Evolutionary conservation across 64 coral and sea anemone species (phyloP), one percentile per base, ranked within the genome.

Genomic region (Montipora capricornis): DNA sequence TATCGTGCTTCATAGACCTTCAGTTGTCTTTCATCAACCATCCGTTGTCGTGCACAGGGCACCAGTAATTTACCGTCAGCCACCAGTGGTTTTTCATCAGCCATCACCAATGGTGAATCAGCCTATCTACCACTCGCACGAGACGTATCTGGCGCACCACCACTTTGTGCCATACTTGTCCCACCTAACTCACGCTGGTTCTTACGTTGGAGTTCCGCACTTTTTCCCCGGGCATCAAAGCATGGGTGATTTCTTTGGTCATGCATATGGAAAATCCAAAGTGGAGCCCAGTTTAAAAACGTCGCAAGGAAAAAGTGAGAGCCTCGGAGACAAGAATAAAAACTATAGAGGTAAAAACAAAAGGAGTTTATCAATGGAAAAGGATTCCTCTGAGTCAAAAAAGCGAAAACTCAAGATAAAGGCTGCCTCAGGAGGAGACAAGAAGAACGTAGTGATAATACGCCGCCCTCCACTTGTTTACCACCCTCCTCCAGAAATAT

Each of bases 401-500:
- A 89, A 20, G 44, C 74, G 5, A 49, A 77, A 59, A 92, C 79
- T 6, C 68, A 89, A 71, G 11, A 47, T 88, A 52, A 89, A 64
- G 80, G 74, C 68, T 82, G 10, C 17, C 55, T 74, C 19, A 52
- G 87, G 89, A 87, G 94, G 90, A 52, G 47, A 91, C 53, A 94
- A 92, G 80, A 94, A 95, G 87, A 89, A 96, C 81, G 47, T 91
- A 51, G 89, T 95, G 20, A 78, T 95, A 16, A 92, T 95, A 52
- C 83, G 61, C 17, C 90, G 94, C 20, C 94, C 94, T 44, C 77
- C 89, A 59, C 73, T 95, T 74, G 67, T 95, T 74, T 95, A 95
- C 51, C 94, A 95, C 81, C 94, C 94, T 44, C 94, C 94, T 4
- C 94, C 94, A 81, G 94, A 95, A 53, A 88, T 95, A 17, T 95